A percentile compares a stretch with the other conserved stretches of the same genome.
Conservation (phyloP, 2,113 vertebrate species). For the Syngnathoides biaculeatus region DNA sequence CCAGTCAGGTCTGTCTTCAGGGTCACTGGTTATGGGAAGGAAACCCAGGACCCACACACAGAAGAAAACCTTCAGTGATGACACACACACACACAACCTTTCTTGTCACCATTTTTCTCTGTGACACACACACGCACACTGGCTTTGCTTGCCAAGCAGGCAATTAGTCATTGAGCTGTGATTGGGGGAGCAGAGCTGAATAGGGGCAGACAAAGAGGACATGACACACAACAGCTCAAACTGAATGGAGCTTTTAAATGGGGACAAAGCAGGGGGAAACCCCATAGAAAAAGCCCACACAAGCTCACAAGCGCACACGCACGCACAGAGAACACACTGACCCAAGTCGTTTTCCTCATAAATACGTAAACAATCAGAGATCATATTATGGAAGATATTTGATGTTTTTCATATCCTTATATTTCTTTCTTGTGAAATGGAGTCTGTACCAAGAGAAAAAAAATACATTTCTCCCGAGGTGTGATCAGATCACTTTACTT, state of each 20-base stretch:
- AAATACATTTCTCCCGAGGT: conserved; percentile 3
- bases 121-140: conserved; percentile 17
- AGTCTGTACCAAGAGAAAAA: too few relatives aligned
- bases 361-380: conserved; percentile 11
- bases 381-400: conserved; percentile 22
- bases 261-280: conserved; percentile 67
- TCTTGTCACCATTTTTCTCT: conserved; percentile 27
- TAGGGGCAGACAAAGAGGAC: conserved; percentile 69
- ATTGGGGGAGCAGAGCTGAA: conserved; percentile 74
- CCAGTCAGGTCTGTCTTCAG: conserved; percentile 62
- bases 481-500: conserved; percentile 12
- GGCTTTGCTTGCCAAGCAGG: conserved; percentile 66
- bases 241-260: conserved; percentile 67
- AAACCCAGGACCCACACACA: conserved; percentile 42
- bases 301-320: neutral
- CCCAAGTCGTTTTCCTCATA: conserved; percentile 30
- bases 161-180: conserved; percentile 77
- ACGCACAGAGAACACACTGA: neutral
- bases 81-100: conserved; percentile 23
- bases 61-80: conserved; percentile 24
- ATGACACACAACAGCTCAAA: conserved; percentile 64
- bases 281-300: conserved; percentile 50
- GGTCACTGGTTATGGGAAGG: conserved; percentile 67
- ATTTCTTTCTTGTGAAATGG: neutral
- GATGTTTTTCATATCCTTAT: neutral